Percentiles rank a stretch among this genome's conserved stretches.
phyloP scores from a whole-genome alignment of 2,888 invertebrate genomes.

The Drosophila ochracea region DNA sequence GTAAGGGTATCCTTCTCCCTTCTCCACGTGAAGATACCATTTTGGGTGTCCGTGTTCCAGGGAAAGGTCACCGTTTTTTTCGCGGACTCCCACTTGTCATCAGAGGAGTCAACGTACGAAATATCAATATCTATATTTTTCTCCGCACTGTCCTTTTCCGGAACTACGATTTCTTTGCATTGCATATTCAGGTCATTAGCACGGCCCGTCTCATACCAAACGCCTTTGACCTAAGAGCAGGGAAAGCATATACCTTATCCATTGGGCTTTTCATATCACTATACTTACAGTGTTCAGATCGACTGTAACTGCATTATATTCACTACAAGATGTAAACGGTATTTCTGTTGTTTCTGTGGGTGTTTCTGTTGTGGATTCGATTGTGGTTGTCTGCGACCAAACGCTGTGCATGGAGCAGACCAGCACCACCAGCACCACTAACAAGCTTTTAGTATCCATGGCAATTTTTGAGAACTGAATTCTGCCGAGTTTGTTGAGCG shows the following conservation, averaged over 20 bases:
- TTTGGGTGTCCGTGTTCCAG: conserved; percentile 35
- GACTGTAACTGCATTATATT: background rate
- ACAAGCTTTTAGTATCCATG: conserved; percentile 21
- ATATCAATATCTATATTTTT: conserved; percentile 8
- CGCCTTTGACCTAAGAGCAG: conserved; percentile 23
- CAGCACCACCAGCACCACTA: conserved; percentile 28
- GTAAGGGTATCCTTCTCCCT: background rate
- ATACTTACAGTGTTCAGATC: conserved; percentile 39
- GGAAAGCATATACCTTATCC: background rate
- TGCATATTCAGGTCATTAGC: background rate
- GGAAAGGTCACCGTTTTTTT: background rate
- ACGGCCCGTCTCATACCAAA: conserved; percentile 40
- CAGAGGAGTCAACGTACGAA: conserved; percentile 12
- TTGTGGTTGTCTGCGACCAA: conserved; percentile 8
- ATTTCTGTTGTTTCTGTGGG: background rate
- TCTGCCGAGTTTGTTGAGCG: background rate
- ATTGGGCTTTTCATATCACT: background rate
- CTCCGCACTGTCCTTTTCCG: background rate
- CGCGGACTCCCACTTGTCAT: conserved; percentile 15
- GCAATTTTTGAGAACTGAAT: background rate
- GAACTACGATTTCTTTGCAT: conserved; percentile 10
- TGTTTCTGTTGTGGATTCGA: rapidly evolving
- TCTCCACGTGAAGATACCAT: conserved; percentile 26
- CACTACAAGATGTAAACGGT: background rate
- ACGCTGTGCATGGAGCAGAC: conserved; percentile 11